Percentiles rank a stretch among this genome's conserved stretches.
phyloP scores from a whole-genome alignment of 2,113 vertebrate species.

The Tachysurus fulvidraco region DNA sequence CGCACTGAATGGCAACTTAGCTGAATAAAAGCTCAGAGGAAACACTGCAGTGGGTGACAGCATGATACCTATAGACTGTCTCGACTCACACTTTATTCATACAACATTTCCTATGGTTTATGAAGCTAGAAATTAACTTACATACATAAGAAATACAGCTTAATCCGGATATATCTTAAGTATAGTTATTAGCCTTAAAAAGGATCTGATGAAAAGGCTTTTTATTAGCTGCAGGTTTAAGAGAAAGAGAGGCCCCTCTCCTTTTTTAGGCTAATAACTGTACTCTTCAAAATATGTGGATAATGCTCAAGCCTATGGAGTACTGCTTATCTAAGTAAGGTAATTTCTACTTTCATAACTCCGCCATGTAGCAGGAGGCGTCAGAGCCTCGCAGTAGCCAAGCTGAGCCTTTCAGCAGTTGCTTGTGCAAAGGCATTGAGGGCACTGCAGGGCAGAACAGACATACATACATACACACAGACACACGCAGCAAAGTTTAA shows the following conservation, averaged over 20 bases:
- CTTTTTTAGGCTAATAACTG: conserved; percentile 18
- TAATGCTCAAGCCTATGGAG: conserved; percentile 12
- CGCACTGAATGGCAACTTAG: neutral
- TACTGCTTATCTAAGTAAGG: conserved; percentile 21
- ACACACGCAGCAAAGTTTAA: conserved; percentile 20
- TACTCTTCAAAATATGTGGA: conserved; percentile 8
- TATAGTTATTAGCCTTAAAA: conserved; percentile 28
- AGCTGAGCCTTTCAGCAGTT: conserved; percentile 37
- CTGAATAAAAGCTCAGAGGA: neutral
- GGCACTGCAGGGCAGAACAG: conserved; percentile 24
- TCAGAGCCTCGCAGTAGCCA: neutral
- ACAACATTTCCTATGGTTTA: neutral
- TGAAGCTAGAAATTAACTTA: conserved; percentile 27
- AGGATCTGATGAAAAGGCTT: conserved; percentile 11
- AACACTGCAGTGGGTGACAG: neutral
- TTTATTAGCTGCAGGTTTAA: conserved; percentile 14
- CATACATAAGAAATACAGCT: conserved; percentile 18
- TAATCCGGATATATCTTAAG: conserved; percentile 20
- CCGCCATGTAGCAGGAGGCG: conserved; percentile 9
- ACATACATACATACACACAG: neutral
- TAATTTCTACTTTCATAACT: conserved; percentile 27
- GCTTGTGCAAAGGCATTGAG: conserved; percentile 11
- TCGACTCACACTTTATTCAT: neutral
- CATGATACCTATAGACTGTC: neutral
- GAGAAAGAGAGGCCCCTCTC: neutral